Conservation (phyloP, 2,113 vertebrate species). For the Notarius quadriscutis region DNA sequence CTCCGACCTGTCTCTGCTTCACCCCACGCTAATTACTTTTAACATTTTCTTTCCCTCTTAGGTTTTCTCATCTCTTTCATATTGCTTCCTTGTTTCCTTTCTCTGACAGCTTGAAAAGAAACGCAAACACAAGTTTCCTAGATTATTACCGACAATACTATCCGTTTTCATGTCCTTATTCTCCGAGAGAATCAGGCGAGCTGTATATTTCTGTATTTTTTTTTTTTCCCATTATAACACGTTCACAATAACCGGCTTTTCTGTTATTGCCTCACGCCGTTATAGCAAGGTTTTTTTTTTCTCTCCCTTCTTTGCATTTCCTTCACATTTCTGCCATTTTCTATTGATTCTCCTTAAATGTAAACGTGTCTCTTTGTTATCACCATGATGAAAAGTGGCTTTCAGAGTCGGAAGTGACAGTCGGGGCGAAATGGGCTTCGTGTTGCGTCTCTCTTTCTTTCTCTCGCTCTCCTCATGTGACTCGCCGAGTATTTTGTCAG, state of each 20-base stretch:
- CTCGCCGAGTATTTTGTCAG: constrained; percentile 47
- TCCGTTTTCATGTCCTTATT: constrained; percentile 23
- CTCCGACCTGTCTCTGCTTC: constrained; percentile 45
- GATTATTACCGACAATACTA: constrained; percentile 16
- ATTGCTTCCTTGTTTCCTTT: not conserved
- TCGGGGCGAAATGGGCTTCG: constrained; percentile 23
- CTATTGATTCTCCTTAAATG: constrained; percentile 35
- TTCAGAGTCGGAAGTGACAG: constrained; percentile 30
- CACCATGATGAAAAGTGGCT: constrained; percentile 14
- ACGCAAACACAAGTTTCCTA: constrained; percentile 18
- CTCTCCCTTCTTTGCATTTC: not conserved
- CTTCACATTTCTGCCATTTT: constrained; percentile 14
- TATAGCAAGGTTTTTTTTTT: not conserved
- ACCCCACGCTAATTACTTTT: constrained; percentile 74
- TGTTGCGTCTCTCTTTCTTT: not conserved
- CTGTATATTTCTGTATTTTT: not conserved
- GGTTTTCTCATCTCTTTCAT: constrained; percentile 3
- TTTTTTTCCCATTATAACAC: not conserved
- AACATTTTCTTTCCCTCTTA: constrained; percentile 46
- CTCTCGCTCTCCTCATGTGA: constrained; percentile 28
- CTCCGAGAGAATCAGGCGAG: not conserved
- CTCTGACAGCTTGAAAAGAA: constrained; percentile 29
- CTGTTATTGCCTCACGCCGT: not conserved
- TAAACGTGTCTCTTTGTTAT: constrained; percentile 29
- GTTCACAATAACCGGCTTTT: not conserved